These are phyloP conservation scores for Caenorhabditis briggsae DNA, from an alignment of 1,140 invertebrate genomes.

Conservation along the genomic window DNA sequence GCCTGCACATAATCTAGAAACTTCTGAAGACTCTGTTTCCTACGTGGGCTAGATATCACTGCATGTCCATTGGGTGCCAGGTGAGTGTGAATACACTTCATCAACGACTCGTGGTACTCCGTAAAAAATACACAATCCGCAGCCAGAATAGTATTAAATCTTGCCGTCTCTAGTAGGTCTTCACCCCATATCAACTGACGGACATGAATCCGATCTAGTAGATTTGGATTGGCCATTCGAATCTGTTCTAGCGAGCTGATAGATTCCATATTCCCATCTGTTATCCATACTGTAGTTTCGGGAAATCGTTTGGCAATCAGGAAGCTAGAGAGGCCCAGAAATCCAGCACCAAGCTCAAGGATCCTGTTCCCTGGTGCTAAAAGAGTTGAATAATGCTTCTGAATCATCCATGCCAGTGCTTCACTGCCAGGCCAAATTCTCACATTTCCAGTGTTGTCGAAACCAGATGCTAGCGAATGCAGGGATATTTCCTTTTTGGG, in stretches of 20 bases:
- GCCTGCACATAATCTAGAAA: slow-evolving; percentile 40
- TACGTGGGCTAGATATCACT: slow-evolving; percentile 40
- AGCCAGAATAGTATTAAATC: slow-evolving; percentile 59
- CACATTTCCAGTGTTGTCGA: slow-evolving; percentile 62
- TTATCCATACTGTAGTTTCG: slow-evolving; percentile 28
- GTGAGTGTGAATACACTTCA: slow-evolving; percentile 20
- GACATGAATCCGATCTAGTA: not conserved
- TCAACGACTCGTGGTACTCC: slow-evolving; percentile 41
- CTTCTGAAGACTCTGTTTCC: slow-evolving; percentile 55
- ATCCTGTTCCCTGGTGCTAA: not conserved
- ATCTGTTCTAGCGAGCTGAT: slow-evolving; percentile 25
- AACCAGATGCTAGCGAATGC: slow-evolving; percentile 35
- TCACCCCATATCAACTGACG: slow-evolving; percentile 44
- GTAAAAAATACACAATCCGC: slow-evolving; percentile 61
- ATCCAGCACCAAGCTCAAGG: slow-evolving; percentile 55
- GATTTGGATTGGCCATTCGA: not conserved
- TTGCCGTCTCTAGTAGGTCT: not conserved
- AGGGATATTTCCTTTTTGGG: not conserved
- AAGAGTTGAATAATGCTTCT: not conserved
- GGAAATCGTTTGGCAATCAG: not conserved
- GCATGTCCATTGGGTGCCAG: slow-evolving; percentile 10
- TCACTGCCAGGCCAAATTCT: slow-evolving; percentile 62
- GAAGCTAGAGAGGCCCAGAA: slow-evolving; percentile 55
- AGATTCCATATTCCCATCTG: slow-evolving; percentile 59
- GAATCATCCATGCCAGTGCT: slow-evolving; percentile 46